Percentiles rank a stretch among this genome's conserved stretches.
Conservation (phyloP, 2,888 invertebrate species). For the Phengaris alcon region DNA sequence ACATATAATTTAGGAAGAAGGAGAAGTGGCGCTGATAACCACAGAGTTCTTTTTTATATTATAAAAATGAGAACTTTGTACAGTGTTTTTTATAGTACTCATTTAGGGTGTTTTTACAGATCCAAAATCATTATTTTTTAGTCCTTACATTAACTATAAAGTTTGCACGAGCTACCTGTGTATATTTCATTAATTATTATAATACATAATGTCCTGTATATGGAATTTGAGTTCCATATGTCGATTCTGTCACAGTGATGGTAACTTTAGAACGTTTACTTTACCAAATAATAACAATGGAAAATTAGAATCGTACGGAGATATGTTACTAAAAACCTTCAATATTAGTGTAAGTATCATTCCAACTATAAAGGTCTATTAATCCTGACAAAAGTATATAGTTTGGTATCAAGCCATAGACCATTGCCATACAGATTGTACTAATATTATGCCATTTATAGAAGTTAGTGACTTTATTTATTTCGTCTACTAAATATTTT, state of each 20-base stretch:
- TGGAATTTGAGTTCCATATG: slow-evolving; percentile 39
- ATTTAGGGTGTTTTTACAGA: too few species aligned
- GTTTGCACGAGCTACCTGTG: not conserved
- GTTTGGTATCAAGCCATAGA: not conserved
- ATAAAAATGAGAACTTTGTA: too few species aligned
- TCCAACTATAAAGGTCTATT: too few species aligned
- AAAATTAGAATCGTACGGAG: slow-evolving; percentile 35
- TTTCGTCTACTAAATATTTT: too few species aligned
- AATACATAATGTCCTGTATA: slow-evolving; percentile 37
- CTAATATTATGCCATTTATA: too few species aligned
- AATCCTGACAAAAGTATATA: not conserved
- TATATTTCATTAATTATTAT: not conserved
- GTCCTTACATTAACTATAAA: not conserved
- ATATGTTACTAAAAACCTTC: slow-evolving; percentile 39
- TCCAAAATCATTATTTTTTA: not conserved
- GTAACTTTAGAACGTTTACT: slow-evolving; percentile 38
- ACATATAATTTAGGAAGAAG: too few species aligned
- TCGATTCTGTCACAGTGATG: slow-evolving; percentile 42
- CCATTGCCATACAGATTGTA: too few species aligned
- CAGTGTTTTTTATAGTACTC: too few species aligned
- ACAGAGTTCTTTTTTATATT: too few species aligned
- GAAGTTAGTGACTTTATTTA: too few species aligned
- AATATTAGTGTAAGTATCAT: slow-evolving; percentile 37
- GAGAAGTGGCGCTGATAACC: too few species aligned
- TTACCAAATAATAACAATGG: slow-evolving; percentile 30